Evolutionary conservation across 1,140 invertebrate species (phyloP), one percentile per base, ranked within the genome.

Genomic region (Heterodera carotae): DNA sequence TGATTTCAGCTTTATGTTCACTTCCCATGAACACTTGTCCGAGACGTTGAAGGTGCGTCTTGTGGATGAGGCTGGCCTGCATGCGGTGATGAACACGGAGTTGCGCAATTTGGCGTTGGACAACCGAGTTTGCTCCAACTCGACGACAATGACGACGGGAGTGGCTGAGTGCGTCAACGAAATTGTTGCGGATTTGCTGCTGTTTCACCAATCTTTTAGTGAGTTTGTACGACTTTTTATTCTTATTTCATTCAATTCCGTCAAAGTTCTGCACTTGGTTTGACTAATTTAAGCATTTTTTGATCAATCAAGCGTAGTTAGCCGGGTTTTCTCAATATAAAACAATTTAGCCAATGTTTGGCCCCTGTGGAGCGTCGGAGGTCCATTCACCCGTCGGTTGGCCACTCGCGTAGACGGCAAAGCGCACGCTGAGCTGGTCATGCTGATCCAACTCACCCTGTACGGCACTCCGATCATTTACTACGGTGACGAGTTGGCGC

Each of bases 81-180:
- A 81, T 69, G 76, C 59, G 25, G 76, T 85, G 33, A 48, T 86
- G 18, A 86, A 81, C 80, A 79, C 81, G 56, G 84, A 86, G 69
- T 76, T 87, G 64, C 25, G 66, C 53, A 62, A 80, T 10, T 39
- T 83, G 39, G 82, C 80, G 15, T 5, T 80, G 8, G 68, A 62
- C 36, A 83, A 85, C 48, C 62, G 69, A 39, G 78, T 83, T 29
- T 83, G 82, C 53, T 78, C 39, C 8, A 71, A 69, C 62, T 25
- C 8, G 36, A n/a, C 29, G 8, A 29, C 39, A 6, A 2, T n/a
- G 25, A n/a, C 27, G n/a, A 48, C 56, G 62, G 53, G 69, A 43
- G 66, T 83, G 34, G 78, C 81, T 12, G 82, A 73, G 48, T 83
- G 82, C 48, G 48, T 43, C 25, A 83, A 83, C 56, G 82, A 83